A percentile compares a stretch with the other conserved stretches of the same genome.
Conservation (phyloP, 2,888 invertebrate genomes). For the Synergus itoensis region DNA sequence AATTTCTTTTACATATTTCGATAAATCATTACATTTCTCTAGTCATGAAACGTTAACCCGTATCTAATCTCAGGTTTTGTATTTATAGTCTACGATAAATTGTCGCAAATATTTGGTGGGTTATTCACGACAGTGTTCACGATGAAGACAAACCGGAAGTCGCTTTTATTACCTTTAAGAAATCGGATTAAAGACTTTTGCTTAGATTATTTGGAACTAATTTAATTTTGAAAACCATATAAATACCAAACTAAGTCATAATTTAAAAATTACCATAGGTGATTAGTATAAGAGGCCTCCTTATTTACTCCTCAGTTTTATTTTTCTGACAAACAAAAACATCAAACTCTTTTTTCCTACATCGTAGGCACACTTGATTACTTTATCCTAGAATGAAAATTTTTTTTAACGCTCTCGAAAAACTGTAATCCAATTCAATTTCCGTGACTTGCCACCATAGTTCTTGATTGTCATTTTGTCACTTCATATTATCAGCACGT, state of each 20-base stretch:
- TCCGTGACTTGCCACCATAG: not conserved
- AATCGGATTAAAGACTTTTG: not conserved
- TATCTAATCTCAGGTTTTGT: slow-evolving; percentile 28
- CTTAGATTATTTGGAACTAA: not conserved
- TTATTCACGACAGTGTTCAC: slow-evolving; percentile 13
- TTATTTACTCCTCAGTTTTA: not conserved
- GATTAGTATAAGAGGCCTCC: not conserved
- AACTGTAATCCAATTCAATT: slow-evolving; percentile 29
- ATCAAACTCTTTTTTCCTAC: not conserved
- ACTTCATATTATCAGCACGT: slow-evolving; percentile 15
- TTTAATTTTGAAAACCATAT: not conserved
- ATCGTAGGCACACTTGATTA: slow-evolving; percentile 19
- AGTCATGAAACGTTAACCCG: not conserved
- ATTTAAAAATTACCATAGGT: not conserved
- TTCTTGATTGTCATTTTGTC: not conserved
- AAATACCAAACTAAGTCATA: not conserved
- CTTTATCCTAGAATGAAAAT: not conserved
- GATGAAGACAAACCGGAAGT: slow-evolving; percentile 2
- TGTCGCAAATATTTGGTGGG: slow-evolving; percentile 28
- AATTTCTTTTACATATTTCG: not conserved
- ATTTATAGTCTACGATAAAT: slow-evolving; percentile 8
- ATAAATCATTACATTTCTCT: slow-evolving; percentile 8
- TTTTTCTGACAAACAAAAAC: not conserved
- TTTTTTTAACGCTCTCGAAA: not conserved
- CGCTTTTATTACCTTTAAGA: not conserved